Percentiles rank a stretch among this genome's conserved stretches.
Evolutionary conservation across 2,797 vertebrate genomes (phyloP).

Genomic region (Todus mexicanus): DNA sequence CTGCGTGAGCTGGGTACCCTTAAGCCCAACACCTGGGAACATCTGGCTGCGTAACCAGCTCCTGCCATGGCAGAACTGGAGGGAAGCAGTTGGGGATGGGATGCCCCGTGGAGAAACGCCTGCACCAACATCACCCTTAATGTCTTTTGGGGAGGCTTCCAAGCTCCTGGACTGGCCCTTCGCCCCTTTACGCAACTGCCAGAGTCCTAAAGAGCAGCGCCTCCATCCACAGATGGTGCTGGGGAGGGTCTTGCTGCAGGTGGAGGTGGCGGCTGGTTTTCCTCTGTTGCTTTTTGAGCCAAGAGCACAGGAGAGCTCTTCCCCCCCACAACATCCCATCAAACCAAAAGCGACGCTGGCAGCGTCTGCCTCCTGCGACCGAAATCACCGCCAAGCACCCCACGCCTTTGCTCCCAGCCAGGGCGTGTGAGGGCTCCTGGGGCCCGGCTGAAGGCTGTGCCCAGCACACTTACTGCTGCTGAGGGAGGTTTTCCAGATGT

Average conservation of each 20-base stretch:
- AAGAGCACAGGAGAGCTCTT: background rate
- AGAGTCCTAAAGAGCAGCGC: background rate
- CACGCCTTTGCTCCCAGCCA: background rate
- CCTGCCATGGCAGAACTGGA: background rate
- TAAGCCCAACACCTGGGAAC: background rate
- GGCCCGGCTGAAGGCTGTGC: background rate
- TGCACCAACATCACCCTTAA: background rate
- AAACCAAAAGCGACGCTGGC: too few relatives aligned
- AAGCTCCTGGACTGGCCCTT: background rate
- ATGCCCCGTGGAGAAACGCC: background rate
- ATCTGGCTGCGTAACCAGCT: background rate
- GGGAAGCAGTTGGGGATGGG: background rate
- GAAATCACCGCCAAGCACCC: background rate
- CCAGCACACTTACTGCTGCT: conserved; percentile 9
- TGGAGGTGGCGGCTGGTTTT: background rate
- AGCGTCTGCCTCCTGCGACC: background rate
- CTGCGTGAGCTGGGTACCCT: background rate
- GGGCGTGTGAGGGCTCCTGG: background rate
- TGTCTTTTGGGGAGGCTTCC: background rate
- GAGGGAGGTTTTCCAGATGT: conserved; percentile 53
- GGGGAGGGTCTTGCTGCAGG: background rate
- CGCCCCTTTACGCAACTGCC: background rate
- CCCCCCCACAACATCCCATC: too few relatives aligned
- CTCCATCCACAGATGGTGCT: background rate
- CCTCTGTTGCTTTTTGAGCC: background rate